Conservation (phyloP, 2,888 invertebrate species). For the Drosophila neonasuta region DNA sequence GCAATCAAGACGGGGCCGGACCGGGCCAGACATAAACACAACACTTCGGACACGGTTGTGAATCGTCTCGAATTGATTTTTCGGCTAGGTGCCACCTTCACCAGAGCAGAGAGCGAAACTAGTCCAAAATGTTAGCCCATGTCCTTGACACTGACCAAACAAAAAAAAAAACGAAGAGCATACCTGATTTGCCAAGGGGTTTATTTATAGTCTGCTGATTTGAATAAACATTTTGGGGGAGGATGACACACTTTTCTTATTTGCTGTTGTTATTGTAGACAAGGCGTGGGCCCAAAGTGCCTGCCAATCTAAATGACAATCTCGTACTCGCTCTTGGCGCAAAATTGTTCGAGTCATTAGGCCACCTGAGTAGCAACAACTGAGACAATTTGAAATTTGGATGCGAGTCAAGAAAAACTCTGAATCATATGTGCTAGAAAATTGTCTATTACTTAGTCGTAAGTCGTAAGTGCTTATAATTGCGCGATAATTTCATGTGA, state of each 20-base stretch:
- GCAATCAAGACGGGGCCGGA: constrained; percentile 26
- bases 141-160: constrained; percentile 71
- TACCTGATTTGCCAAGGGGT: constrained; percentile 37
- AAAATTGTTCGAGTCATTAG: constrained; percentile 58
- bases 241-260: constrained; percentile 40
- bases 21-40: constrained; percentile 60
- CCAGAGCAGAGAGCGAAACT: constrained; percentile 12
- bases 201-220: constrained; percentile 49
- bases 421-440: constrained; percentile 63
- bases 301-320: constrained; percentile 44
- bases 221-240: constrained; percentile 24
- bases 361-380: constrained; percentile 34
- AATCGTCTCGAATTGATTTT: constrained; percentile 18
- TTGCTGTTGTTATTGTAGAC: neutral
- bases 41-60: constrained; percentile 3
- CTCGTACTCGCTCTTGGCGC: constrained; percentile 45
- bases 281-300: constrained; percentile 45
- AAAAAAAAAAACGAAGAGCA: neutral
- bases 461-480: constrained; percentile 39
- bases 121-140: constrained; percentile 49
- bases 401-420: constrained; percentile 53
- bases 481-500: constrained; percentile 45
- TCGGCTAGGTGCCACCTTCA: constrained; percentile 27
- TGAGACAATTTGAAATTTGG: constrained; percentile 35
- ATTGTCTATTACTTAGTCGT: constrained; percentile 39